phyloP scores from a whole-genome alignment of 23 tunicate genomes.

The Halocynthia aurantium region DNA sequence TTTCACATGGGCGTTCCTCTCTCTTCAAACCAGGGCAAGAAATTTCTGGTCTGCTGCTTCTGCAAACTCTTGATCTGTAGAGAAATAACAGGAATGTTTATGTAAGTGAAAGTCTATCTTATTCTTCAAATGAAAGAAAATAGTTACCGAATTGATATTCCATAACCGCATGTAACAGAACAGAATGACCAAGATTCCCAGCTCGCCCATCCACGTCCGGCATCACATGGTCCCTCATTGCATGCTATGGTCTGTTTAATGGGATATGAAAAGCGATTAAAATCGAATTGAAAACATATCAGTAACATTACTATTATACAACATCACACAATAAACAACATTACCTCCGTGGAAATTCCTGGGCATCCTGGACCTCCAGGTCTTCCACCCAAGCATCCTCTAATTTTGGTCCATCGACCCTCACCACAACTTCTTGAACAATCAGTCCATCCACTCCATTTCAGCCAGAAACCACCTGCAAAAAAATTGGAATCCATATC shows the following conservation, averaged over 20 bases:
- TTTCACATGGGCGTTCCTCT: conserved; percentile 1
- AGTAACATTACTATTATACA: neutral
- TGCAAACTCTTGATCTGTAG: neutral
- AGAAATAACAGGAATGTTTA: neutral
- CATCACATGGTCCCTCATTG: conserved; percentile 8
- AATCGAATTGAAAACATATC: neutral
- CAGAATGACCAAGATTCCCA: conserved; percentile 64
- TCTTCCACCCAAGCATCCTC: conserved; percentile 37
- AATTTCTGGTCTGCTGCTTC: neutral
- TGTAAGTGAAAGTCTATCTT: no score
- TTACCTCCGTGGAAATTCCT: conserved; percentile 28
- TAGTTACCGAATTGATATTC: conserved; percentile 2
- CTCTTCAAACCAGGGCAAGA: conserved; percentile 6
- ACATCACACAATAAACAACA: conserved; percentile 8
- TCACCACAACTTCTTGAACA: conserved; percentile 63
- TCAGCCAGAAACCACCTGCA: conserved; percentile 40
- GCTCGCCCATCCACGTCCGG: conserved; percentile 6
- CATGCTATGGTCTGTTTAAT: conserved; percentile 8
- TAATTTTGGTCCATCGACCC: conserved; percentile 44
- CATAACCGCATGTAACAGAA: conserved; percentile 55
- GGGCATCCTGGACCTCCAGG: conserved; percentile 33
- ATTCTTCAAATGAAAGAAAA: neutral
- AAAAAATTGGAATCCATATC: neutral
- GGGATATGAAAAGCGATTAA: neutral
- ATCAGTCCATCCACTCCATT: conserved; percentile 44